Conservation (phyloP, 2,888 invertebrate genomes). For the Pachycephus smyrnensis region DNA sequence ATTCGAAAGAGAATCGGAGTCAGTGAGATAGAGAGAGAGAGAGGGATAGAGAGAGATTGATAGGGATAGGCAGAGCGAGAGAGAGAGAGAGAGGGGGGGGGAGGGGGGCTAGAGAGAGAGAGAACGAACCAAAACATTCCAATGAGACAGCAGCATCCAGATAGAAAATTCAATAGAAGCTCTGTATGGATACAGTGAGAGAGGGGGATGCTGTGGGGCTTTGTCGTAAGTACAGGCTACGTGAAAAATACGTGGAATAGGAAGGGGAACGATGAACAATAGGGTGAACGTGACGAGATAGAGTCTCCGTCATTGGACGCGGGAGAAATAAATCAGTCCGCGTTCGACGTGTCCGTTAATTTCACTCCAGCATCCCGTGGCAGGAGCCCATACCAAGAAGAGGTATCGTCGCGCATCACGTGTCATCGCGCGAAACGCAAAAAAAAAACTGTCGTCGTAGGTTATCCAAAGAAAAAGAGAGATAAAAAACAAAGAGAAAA, state of each 20-base stretch:
- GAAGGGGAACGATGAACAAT: not conserved
- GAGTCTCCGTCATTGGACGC: not conserved
- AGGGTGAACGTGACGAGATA: not conserved
- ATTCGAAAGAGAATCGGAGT: not conserved
- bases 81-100: too few species aligned
- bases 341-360: not conserved
- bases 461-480: too few species aligned
- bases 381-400: not conserved
- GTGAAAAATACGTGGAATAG: not conserved
- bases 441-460: not conserved
- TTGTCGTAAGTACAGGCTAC: not conserved
- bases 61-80: too few species aligned
- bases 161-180: not conserved
- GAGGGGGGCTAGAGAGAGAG: not conserved
- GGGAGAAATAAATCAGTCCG: not conserved
- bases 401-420: not conserved
- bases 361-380: not conserved
- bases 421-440: not conserved
- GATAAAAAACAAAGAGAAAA: too few species aligned
- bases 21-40: not conserved
- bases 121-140: not conserved
- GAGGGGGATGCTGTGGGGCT: not conserved
- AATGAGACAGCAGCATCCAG: not conserved
- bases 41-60: too few species aligned
- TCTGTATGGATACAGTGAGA: not conserved